These are phyloP conservation scores for Ceratoteleas bidentatus DNA, from an alignment of 1,140 invertebrate genomes.

Conservation along the genomic window DNA sequence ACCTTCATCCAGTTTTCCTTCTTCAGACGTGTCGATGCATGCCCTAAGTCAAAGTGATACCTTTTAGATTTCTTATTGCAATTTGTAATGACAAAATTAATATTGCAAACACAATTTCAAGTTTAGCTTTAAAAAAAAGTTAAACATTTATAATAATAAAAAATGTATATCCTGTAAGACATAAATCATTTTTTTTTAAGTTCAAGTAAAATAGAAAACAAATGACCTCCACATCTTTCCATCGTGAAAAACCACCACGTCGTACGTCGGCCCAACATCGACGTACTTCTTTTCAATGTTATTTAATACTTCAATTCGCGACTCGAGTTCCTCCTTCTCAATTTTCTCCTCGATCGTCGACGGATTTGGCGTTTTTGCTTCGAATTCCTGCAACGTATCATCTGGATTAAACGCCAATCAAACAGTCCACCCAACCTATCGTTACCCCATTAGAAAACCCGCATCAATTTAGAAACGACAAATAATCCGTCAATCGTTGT, in stretches of 20 bases:
- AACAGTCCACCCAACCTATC: no score
- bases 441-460: no score
- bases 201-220: constrained; percentile 1
- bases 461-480: background rate
- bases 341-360: constrained; percentile 89
- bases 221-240: constrained; percentile 88
- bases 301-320: constrained; percentile 91
- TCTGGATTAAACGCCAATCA: no score
- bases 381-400: constrained; percentile 82
- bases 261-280: constrained; percentile 94
- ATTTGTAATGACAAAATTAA: no score
- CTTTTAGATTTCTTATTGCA: background rate
- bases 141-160: background rate
- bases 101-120: background rate
- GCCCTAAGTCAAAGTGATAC: constrained; percentile 82
- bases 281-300: constrained; percentile 93
- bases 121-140: no score
- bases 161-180: no score
- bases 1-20: constrained; percentile 89
- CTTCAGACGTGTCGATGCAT: constrained; percentile 93
- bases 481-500: no score
- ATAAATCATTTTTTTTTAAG: no score
- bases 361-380: constrained; percentile 83
- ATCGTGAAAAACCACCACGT: constrained; percentile 96
- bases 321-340: constrained; percentile 94